A percentile compares a stretch with the other conserved stretches of the same genome.
Conservation (phyloP, 2,797 vertebrate species). For the Discoglossus pictus region DNA sequence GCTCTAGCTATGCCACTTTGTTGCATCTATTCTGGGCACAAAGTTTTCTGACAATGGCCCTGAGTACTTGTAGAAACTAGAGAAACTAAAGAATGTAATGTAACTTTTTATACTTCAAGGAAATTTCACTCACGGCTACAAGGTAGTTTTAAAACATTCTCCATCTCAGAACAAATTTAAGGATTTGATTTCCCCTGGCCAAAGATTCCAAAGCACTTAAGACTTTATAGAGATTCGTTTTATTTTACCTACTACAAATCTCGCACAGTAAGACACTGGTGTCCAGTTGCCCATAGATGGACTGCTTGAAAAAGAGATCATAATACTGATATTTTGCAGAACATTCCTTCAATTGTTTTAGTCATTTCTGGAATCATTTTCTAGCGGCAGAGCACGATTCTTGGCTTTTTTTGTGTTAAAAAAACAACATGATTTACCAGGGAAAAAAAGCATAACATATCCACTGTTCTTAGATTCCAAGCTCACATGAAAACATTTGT, state of each 20-base stretch:
- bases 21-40: too few relatives aligned
- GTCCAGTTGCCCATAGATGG: conserved; percentile 21
- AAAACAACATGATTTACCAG: background rate
- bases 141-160: too few relatives aligned
- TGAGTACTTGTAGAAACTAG: too few relatives aligned
- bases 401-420: background rate
- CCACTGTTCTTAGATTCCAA: background rate
- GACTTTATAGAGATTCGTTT: background rate
- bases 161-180: too few relatives aligned
- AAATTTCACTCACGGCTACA: too few relatives aligned
- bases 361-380: conserved; percentile 26
- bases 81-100: too few relatives aligned
- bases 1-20: too few relatives aligned
- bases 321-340: background rate
- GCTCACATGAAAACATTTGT: background rate
- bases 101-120: too few relatives aligned
- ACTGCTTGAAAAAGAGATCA: background rate
- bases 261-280: background rate
- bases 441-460: conserved; percentile 17
- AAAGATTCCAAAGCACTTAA: background rate
- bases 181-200: conserved; percentile 15
- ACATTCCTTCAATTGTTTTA: conserved; percentile 28
- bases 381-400: conserved; percentile 10
- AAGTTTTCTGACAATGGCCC: too few relatives aligned
- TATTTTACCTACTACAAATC: conserved; percentile 2